Evolutionary conservation across 1,140 invertebrate species (phyloP).

Genomic region (Plodia interpunctella): DNA sequence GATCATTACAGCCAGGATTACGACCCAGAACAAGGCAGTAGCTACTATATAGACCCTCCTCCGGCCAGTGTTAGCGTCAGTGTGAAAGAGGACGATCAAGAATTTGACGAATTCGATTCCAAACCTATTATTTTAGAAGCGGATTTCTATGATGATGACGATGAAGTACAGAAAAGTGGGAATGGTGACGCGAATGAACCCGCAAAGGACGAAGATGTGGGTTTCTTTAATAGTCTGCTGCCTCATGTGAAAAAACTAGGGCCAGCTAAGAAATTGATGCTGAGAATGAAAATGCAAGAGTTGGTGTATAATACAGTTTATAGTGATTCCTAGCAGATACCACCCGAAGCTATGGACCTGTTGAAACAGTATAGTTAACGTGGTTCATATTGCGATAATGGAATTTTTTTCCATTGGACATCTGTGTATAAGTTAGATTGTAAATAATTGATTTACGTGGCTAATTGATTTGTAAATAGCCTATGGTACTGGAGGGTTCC

Average conservation of each 20-base stretch:
- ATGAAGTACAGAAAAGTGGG: constrained; percentile 40
- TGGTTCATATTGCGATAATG: too few relatives aligned
- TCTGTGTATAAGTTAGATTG: too few relatives aligned
- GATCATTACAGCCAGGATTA: constrained; percentile 45
- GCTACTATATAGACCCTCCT: constrained; percentile 30
- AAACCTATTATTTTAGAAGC: constrained; percentile 69
- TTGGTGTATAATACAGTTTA: constrained; percentile 70
- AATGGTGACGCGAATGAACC: constrained; percentile 26
- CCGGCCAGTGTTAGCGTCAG: constrained; percentile 22
- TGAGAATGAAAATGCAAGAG: constrained; percentile 71
- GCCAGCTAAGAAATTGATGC: constrained; percentile 68
- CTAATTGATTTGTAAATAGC: too few relatives aligned
- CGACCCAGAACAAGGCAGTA: constrained; percentile 43
- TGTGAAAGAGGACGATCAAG: constrained; percentile 52
- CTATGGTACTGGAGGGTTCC: too few relatives aligned
- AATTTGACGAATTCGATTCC: constrained; percentile 70
- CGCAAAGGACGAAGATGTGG: constrained; percentile 63
- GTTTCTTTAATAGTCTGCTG: constrained; percentile 68
- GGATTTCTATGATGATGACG: constrained; percentile 65
- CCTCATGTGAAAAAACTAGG: constrained; percentile 66
- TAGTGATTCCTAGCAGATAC: constrained; percentile 25
- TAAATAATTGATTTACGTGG: too few relatives aligned
- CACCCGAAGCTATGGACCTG: too few relatives aligned
- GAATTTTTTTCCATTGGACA: too few relatives aligned
- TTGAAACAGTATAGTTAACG: too few relatives aligned